Base-by-base conservation (phyloP, 2,888 invertebrate genomes). In the Eurytoma californica region DNA sequence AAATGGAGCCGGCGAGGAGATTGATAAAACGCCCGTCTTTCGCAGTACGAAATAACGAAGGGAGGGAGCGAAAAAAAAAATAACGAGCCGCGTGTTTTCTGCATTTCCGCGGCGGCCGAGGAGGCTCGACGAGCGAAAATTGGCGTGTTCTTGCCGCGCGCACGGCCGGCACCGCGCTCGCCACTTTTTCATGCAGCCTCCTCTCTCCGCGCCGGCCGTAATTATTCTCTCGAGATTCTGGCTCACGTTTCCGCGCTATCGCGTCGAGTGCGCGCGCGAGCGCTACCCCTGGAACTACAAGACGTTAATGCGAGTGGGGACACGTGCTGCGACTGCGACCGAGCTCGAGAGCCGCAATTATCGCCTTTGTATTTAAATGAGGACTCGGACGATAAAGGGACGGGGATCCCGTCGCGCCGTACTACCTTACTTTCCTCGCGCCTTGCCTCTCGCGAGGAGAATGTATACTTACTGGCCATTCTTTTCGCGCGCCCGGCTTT, bases 191-290 rank as follows among this genome's bases (percentile, higher is more conserved):
- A 53, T 69, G 74, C 74, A 61, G 58, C 57, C 24, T 16, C 47
- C 55, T 39, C n/a, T 14, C 55, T 53, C n/a, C 9, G 12, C 14
- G 51, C 47, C n/a, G 47, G 24, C 69, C 77, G 82, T 82, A 80
- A 82, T 82, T 82, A 82, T 82, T 80, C 80, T 80, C 80, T 82
- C 77, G 82, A 80, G 77, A 82, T 82, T 79, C 82, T 72, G 49
- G 74, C 80, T 82, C 82, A 82, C 82, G 82, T 82, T 82, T 82
- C 79, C 74, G 79, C 76, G 51, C 79, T 76, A 72, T 72, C 68
- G 70, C 65, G 47, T 47, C n/a, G 47, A 9, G 18, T 39, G 16
- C 16, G 16, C 39, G 66, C 4, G 3, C 39, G 53, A 66, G 70
- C 68, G 73, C 16, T 58, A 65, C 63, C 49, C 49, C 18, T 61